Conservation (phyloP, 1,140 invertebrate species). For the Tetramorium simillimum region DNA sequence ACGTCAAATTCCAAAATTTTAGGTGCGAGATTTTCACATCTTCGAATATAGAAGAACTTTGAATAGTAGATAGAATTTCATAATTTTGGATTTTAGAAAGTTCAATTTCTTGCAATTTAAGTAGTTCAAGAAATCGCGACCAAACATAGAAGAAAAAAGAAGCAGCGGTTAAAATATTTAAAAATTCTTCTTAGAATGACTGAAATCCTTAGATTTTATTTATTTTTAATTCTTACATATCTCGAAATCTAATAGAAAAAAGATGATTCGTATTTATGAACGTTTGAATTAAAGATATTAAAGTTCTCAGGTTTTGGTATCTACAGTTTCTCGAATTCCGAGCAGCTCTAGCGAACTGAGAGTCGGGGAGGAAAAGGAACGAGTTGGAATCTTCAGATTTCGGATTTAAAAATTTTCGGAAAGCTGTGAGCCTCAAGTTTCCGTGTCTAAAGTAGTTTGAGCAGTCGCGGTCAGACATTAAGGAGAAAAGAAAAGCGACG, state of each 20-base stretch:
- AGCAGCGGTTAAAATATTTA: neutral
- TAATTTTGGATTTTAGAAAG: neutral
- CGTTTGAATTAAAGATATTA: neutral
- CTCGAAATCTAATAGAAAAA: neutral
- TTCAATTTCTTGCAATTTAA: neutral
- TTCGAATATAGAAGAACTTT: too few relatives aligned
- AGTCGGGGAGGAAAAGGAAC: neutral
- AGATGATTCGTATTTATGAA: neutral
- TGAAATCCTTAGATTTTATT: neutral
- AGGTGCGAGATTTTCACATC: neutral
- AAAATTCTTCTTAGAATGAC: neutral
- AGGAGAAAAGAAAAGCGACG: slow-evolving; percentile 23
- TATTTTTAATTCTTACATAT: neutral
- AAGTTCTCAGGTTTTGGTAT: neutral
- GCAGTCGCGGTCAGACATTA: neutral
- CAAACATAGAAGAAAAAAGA: neutral
- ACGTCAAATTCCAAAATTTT: neutral
- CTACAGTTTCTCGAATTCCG: neutral
- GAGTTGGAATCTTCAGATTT: neutral
- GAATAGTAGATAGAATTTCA: neutral
- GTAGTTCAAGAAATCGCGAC: neutral
- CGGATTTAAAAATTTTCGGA: neutral
- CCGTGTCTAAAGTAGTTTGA: neutral
- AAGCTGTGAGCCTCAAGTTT: neutral
- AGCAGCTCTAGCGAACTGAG: neutral